Percentiles rank a stretch among this genome's conserved stretches.
These are phyloP conservation scores for Drosophila mercatorum DNA, from an alignment of 2,888 invertebrate genomes.

Conservation along the genomic window DNA sequence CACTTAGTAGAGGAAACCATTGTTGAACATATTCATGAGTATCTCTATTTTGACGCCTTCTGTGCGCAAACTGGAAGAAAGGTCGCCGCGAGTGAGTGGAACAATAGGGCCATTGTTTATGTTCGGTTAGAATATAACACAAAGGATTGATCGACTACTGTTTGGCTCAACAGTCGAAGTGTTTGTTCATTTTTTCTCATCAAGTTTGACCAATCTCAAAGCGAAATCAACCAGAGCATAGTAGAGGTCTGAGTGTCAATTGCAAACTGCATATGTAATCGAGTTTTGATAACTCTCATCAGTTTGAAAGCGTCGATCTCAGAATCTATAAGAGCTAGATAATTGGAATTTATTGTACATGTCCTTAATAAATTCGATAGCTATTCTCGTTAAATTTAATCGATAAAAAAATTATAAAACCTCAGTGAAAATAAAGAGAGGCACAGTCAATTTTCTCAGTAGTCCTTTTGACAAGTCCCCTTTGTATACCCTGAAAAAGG, in stretches of 20 bases:
- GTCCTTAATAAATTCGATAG: too few relatives aligned
- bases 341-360: too few relatives aligned
- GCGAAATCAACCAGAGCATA: not conserved
- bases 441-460: too few relatives aligned
- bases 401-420: too few relatives aligned
- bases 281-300: not conserved
- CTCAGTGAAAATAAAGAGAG: too few relatives aligned
- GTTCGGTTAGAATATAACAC: constrained; percentile 1
- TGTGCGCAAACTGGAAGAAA: not conserved
- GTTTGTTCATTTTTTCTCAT: constrained; percentile 42
- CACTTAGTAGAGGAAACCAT: not conserved
- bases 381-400: too few relatives aligned
- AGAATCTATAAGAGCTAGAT: too few relatives aligned
- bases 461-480: too few relatives aligned
- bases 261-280: constrained; percentile 3
- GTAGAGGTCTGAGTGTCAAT: constrained; percentile 9
- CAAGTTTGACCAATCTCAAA: constrained; percentile 3
- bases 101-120: constrained; percentile 48
- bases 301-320: too few relatives aligned
- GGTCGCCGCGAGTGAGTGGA: not conserved
- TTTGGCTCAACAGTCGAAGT: constrained; percentile 45
- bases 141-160: constrained; percentile 26
- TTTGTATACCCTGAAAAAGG: too few relatives aligned
- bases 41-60: constrained; percentile 11
- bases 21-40: not conserved